phyloP scores from a whole-genome alignment of 2,888 invertebrate genomes.

The Trachelus iudaicus region DNA sequence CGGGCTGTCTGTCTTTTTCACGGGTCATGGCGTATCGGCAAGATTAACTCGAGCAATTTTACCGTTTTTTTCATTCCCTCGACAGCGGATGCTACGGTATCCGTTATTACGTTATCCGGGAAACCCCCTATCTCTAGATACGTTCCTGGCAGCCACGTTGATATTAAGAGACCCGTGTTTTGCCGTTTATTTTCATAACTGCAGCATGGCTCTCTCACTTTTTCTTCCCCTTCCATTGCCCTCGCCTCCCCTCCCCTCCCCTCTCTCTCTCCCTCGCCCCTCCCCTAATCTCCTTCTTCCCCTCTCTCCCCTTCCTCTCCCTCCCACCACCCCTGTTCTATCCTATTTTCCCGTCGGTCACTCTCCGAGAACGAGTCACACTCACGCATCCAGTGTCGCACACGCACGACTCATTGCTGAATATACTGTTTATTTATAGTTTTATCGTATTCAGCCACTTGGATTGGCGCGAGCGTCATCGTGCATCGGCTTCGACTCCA shows the following conservation, averaged over 20 bases:
- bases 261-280: no score
- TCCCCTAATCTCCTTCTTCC: not conserved
- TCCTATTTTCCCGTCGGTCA: not conserved
- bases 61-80: not conserved
- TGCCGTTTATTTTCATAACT: slow-evolving; percentile 23
- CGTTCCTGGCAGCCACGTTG: slow-evolving; percentile 16
- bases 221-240: not conserved
- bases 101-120: slow-evolving; percentile 1
- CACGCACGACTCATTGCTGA: not conserved
- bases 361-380: not conserved
- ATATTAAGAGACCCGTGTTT: slow-evolving; percentile 18
- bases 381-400: not conserved
- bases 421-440: not conserved
- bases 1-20: no score
- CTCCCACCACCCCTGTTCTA: not conserved
- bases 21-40: no score
- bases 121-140: slow-evolving; percentile 3
- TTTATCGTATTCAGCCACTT: not conserved
- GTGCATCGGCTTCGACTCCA: not conserved
- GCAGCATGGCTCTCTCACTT: not conserved
- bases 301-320: not conserved
- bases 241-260: not conserved
- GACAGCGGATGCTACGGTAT: not conserved
- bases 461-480: not conserved
- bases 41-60: not conserved